phyloP scores from a whole-genome alignment of 1,140 invertebrate genomes.

The Papilio xuthus region DNA sequence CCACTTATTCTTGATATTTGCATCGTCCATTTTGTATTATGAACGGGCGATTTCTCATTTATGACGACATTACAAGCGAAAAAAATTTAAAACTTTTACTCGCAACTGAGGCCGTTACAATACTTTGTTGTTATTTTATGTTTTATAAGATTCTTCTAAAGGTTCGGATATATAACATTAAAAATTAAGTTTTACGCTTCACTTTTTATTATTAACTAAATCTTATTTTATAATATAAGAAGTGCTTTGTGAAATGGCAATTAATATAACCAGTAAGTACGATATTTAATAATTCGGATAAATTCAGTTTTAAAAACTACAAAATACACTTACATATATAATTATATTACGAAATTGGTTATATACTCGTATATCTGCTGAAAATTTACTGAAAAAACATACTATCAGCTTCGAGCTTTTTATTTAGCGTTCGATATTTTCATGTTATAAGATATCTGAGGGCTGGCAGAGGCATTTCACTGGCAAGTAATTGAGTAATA shows the following conservation, averaged over 20 bases:
- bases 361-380: too few species aligned
- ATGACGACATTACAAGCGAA: constrained; percentile 28
- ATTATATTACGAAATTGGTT: too few species aligned
- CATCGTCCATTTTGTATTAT: constrained; percentile 21
- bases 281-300: neutral
- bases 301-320: neutral
- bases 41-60: constrained; percentile 31
- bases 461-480: constrained; percentile 1
- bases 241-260: too few species aligned
- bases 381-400: neutral
- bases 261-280: too few species aligned
- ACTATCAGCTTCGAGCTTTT: neutral
- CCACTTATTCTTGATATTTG: constrained; percentile 5
- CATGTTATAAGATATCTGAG: neutral
- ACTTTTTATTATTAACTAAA: too few species aligned
- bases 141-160: neutral
- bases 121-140: neutral
- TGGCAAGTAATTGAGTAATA: constrained; percentile 25
- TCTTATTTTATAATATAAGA: too few species aligned
- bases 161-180: neutral
- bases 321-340: too few species aligned
- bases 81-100: neutral
- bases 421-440: neutral
- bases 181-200: too few species aligned
- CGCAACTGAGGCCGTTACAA: neutral